These are phyloP conservation scores for Agrotis ipsilon DNA, from an alignment of 2,888 invertebrate genomes.

Conservation along the genomic window DNA sequence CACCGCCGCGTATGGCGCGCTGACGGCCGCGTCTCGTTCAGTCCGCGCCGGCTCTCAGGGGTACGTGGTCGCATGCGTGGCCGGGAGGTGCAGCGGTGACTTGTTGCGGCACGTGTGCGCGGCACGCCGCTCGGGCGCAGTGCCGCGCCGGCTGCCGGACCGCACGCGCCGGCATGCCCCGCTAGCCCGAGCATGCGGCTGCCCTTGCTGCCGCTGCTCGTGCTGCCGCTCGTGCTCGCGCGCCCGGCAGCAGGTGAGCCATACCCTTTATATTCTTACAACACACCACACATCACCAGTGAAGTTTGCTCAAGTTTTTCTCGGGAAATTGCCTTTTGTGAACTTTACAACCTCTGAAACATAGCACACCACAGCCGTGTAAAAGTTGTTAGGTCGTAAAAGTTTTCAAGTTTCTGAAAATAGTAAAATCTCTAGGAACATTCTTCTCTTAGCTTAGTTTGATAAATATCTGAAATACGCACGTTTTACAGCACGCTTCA, in stretches of 20 bases:
- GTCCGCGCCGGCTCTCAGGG: constrained; percentile 84
- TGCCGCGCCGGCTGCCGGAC: constrained; percentile 78
- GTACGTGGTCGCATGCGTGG: constrained; percentile 77
- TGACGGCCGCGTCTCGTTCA: constrained; percentile 70
- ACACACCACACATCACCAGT: constrained; percentile 25
- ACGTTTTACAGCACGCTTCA: neutral
- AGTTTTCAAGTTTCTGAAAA: constrained; percentile 32
- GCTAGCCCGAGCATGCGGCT: constrained; percentile 89
- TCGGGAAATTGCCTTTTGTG: constrained; percentile 33
- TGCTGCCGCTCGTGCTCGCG: constrained; percentile 89
- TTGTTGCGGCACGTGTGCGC: constrained; percentile 74
- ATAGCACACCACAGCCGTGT: neutral
- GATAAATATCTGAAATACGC: neutral
- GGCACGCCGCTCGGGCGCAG: constrained; percentile 57
- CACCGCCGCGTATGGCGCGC: constrained; percentile 68
- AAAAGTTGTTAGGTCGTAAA: constrained; percentile 32
- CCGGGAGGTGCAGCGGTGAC: constrained; percentile 72
- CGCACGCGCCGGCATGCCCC: constrained; percentile 87
- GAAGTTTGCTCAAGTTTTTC: constrained; percentile 47
- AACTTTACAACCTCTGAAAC: constrained; percentile 40
- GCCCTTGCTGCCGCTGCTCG: constrained; percentile 88
- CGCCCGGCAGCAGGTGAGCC: constrained; percentile 88
- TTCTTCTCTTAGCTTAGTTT: neutral
- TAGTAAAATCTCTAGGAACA: neutral
- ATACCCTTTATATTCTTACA: constrained; percentile 38